Evolutionary conservation across 2,113 vertebrate genomes (phyloP).

Genomic region (Opisthocomus hoazin): DNA sequence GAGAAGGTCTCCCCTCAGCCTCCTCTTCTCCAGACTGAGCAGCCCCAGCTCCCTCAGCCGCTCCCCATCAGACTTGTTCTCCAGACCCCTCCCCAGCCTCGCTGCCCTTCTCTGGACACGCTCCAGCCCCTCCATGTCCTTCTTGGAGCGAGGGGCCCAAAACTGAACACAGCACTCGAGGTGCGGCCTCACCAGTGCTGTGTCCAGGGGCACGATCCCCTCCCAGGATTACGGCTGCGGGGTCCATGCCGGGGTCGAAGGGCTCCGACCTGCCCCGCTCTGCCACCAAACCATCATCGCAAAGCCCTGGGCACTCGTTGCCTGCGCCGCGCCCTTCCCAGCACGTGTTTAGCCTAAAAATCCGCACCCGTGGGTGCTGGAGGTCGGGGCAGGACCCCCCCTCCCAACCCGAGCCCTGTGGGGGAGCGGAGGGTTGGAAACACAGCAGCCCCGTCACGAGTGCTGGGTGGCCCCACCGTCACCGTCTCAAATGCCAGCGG

Average conservation of each 20-base stretch:
- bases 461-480: background rate
- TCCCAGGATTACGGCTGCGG: rapidly evolving
- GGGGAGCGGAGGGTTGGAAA: background rate
- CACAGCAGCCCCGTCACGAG: rapidly evolving
- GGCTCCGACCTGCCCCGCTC: background rate
- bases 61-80: too few species aligned
- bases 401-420: rapidly evolving
- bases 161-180: too few species aligned
- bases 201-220: too few species aligned
- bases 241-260: rapidly evolving
- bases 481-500: background rate
- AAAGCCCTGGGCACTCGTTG: rapidly evolving
- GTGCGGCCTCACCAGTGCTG: too few species aligned
- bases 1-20: too few species aligned
- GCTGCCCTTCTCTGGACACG: too few species aligned
- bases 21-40: too few species aligned
- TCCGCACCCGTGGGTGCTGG: background rate
- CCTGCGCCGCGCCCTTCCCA: rapidly evolving
- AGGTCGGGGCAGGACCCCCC: background rate
- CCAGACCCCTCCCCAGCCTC: too few species aligned
- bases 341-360: rapidly evolving
- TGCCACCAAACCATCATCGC: rapidly evolving
- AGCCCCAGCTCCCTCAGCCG: too few species aligned
- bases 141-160: too few species aligned
- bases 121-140: too few species aligned